phyloP scores from a whole-genome alignment of 2,888 invertebrate genomes.

The Asteroscopus sphinx region DNA sequence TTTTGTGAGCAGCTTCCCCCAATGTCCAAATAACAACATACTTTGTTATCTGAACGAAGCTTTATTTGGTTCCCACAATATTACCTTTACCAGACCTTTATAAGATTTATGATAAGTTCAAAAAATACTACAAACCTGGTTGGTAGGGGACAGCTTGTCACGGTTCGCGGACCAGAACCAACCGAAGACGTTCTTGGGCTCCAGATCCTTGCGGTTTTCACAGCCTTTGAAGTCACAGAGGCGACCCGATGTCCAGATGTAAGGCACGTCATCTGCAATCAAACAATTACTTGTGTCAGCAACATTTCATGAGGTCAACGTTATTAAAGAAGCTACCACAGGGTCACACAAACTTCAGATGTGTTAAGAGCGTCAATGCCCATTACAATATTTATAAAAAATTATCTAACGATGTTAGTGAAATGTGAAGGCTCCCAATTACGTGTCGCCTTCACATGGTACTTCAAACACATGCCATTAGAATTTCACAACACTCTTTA shows the following conservation, averaged over 20 bases:
- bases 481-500: conserved; percentile 37
- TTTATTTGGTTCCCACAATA: no score
- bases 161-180: conserved; percentile 98
- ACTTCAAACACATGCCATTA: conserved; percentile 26
- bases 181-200: conserved; percentile 95
- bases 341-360: conserved; percentile 36
- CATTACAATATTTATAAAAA: conserved; percentile 51
- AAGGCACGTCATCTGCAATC: conserved; percentile 94
- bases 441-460: conserved; percentile 39
- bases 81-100: no score
- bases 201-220: conserved; percentile 95
- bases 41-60: no score
- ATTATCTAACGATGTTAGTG: conserved; percentile 34
- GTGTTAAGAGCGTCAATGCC: conserved; percentile 40
- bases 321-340: conserved; percentile 26
- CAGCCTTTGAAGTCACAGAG: conserved; percentile 98
- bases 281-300: conserved; percentile 20
- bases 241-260: conserved; percentile 98
- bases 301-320: conserved; percentile 21
- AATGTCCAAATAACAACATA: no score
- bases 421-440: conserved; percentile 59
- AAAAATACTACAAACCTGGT: conserved; percentile 83
- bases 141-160: conserved; percentile 95
- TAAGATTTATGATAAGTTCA: neutral
- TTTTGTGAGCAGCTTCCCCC: no score